phyloP scores from a whole-genome alignment of 2,113 vertebrate species.

The Sapajus apella region DNA sequence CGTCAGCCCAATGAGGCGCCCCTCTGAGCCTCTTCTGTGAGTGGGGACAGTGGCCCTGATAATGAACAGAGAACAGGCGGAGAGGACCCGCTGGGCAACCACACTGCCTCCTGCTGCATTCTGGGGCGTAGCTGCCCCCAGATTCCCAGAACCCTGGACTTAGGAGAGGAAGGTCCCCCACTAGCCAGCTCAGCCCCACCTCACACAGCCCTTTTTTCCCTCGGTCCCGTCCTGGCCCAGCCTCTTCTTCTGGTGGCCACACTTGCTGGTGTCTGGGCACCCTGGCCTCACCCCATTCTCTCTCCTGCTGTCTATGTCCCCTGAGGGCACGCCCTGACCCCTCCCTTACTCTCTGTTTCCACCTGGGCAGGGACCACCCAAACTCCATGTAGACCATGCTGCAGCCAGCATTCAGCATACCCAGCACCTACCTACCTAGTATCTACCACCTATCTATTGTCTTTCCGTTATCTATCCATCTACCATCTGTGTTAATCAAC shows the following conservation, averaged over 20 bases:
- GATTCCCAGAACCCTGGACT: neutral
- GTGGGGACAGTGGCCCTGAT: fast-evolving
- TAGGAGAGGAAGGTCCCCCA: neutral
- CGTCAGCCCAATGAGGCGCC: fast-evolving
- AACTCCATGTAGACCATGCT: fast-evolving
- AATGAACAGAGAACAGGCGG: no score
- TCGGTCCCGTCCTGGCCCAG: neutral
- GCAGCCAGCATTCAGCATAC: fast-evolving
- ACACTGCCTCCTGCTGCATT: fast-evolving
- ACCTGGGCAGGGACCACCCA: fast-evolving
- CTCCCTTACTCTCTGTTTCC: fast-evolving
- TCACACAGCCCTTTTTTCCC: no score
- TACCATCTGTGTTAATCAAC: no score
- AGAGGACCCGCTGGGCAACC: no score
- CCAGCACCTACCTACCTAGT: fast-evolving
- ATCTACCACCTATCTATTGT: neutral
- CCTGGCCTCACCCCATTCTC: fast-evolving
- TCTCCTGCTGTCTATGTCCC: neutral
- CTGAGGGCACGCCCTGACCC: fast-evolving
- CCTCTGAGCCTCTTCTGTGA: neutral
- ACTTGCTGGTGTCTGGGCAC: neutral
- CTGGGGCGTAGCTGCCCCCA: neutral
- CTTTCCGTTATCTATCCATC: no score
- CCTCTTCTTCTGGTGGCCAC: fast-evolving
- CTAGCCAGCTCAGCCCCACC: fast-evolving